Base-by-base conservation (phyloP, 2,797 vertebrate species). In the Tapirus indicus region DNA sequence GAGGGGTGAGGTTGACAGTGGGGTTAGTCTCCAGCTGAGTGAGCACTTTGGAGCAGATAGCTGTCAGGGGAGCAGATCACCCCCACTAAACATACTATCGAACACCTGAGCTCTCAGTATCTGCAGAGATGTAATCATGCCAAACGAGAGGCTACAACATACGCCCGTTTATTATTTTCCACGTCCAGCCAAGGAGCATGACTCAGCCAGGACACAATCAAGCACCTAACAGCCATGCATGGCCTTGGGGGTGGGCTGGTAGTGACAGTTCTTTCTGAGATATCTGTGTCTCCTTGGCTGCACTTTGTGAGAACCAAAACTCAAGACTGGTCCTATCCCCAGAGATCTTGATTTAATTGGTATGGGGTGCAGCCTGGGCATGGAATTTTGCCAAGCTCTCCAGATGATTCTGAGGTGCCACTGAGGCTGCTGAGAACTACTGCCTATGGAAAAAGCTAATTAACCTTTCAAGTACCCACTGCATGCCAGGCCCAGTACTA, bases 1-100 rank as follows among this genome's bases (percentile, higher is more conserved):
- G 80, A 88, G 27, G 9, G 4, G 18, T 14, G 0, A 85, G 38
- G 44, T 21, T 75, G 82, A 60, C 49, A 23, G 9, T 32, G 23
- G 29, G 18, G n/a, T 18, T 92, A 21, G 56, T 68, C 52, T 89
- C 94, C 87, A 95, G 91, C 21, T 88, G 8, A 96, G 60, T 6
- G 44, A 98, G 91, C 79, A 84, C 91, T 95, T 90, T 52, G 84
- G 96, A 98, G 85, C 96, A 97, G 86, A n/a, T 84, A 95, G 72
- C 18, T 93, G 6, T 86, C 58, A 17, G 62, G 5, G 21, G 44
- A 94, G 20, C 52, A 84, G 54, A 52, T 85, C 27, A 80, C 6
- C 23, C 38, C 64, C 49, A 54, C 14, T 54, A 62, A 95, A 79
- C 1, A 0, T 62, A 54, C 18, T 41, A 27, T 38, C 0, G 8